Percentiles rank a stretch among this genome's conserved stretches.
Evolutionary conservation across 2,797 vertebrate species (phyloP).

Genomic region (Anabas testudineus): DNA sequence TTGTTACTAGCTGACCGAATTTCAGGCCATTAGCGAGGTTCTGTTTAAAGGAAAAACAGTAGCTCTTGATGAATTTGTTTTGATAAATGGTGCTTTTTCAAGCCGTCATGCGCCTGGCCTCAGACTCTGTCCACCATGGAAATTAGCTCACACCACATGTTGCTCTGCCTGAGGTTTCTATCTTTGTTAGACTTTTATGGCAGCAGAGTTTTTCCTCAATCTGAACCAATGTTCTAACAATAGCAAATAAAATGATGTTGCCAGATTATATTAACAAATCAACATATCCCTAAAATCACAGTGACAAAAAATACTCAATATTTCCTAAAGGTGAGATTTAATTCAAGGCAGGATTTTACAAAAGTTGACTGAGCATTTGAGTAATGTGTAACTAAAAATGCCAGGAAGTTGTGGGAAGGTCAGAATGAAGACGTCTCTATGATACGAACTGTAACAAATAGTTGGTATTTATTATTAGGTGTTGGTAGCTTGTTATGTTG

Average conservation of each 20-base stretch:
- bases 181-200: too few relatives aligned
- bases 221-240: too few relatives aligned
- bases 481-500: too few relatives aligned
- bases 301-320: too few relatives aligned
- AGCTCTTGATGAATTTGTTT: background rate
- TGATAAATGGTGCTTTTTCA: background rate
- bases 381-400: background rate
- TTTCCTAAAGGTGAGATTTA: too few relatives aligned
- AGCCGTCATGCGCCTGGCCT: background rate
- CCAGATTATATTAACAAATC: too few relatives aligned
- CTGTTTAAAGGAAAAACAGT: background rate
- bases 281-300: too few relatives aligned
- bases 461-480: too few relatives aligned
- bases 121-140: background rate
- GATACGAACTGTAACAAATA: background rate
- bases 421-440: background rate
- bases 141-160: too few relatives aligned
- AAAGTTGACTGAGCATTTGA: background rate
- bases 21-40: background rate
- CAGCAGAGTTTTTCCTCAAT: too few relatives aligned
- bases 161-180: too few relatives aligned
- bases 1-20: constrained; percentile 5
- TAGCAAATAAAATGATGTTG: too few relatives aligned
- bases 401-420: background rate
- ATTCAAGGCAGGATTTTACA: background rate